phyloP scores from a whole-genome alignment of 1,140 invertebrate genomes.

The Neodiprion fabricii region DNA sequence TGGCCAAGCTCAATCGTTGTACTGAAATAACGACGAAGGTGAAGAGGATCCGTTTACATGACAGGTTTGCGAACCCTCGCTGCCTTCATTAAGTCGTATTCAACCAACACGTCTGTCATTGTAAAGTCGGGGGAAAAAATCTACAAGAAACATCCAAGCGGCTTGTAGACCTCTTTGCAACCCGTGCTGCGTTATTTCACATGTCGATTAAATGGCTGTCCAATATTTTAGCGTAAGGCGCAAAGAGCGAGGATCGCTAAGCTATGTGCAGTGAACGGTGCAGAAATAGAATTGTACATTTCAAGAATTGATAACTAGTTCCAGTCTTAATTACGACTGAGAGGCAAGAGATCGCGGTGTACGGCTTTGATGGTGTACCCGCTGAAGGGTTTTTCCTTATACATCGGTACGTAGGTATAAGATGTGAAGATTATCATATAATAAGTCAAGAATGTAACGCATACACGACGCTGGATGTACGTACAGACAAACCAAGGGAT shows the following conservation, averaged over 20 bases:
- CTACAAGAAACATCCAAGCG: neutral
- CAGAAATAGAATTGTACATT: neutral
- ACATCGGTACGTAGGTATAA: neutral
- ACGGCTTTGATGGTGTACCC: neutral
- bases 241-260: neutral
- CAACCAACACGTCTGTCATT: neutral
- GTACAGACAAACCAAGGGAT: neutral
- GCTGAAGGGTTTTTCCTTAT: neutral
- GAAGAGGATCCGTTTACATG: no score
- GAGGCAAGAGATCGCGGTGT: neutral
- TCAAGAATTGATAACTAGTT: slow-evolving; percentile 8
- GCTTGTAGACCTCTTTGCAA: neutral
- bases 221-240: neutral
- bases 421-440: neutral
- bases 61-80: neutral
- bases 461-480: neutral
- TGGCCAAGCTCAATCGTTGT: no score
- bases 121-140: neutral
- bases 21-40: no score
- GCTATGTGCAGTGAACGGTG: neutral
- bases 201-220: neutral
- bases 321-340: slow-evolving; percentile 2
- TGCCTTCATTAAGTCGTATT: neutral
- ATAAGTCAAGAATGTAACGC: neutral
- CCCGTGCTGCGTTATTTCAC: neutral